Evolutionary conservation across 2,888 invertebrate species (phyloP), one percentile per base, ranked within the genome.

Genomic region (Pseudococcus longispinus): DNA sequence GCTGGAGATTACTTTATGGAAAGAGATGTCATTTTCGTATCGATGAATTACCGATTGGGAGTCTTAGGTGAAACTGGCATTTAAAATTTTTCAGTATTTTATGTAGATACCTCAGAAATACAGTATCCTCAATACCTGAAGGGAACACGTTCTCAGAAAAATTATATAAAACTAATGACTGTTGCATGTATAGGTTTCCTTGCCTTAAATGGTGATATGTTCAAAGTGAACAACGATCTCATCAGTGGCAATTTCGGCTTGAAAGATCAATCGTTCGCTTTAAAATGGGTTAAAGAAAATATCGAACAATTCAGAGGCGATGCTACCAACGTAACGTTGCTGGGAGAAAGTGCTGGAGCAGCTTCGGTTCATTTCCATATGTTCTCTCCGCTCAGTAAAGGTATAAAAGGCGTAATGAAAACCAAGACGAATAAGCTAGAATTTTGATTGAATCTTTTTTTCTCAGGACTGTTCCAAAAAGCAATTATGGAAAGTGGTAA

Each of bases 401-500:
- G 60, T 60, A 60, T 8, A 20, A 37, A 37, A 37, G 8, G 9
- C 1, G 8, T 37, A n/a, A 8, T 37, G 37, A 20, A n/a, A 60
- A n/a, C n/a, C n/a, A 60, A 18, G 20, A 4, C 1, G 13, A 46
- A 46, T 46, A 15, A 15, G 20, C 0, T 4, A 0, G 6, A 60
- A 60, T 37, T 37, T 9, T 37, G 37, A 37, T 37, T 5, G 37
- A 37, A 37, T 37, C 11, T 55, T 60, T 60, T 20, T 18, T 60
- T 60, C 13, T 44, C 88, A 88, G 88, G 89, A 87, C 91, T 93
- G n/a, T 94, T 94, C 89, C 90, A 92, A 88, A 91, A 92, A 42
- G 95, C 94, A 11, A 93, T 94, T 85, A 94, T 95, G 0, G 92
- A 93, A 89, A 95, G 95, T 89, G 96, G 96, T 0, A 92, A 93